phyloP scores from a whole-genome alignment of 2,797 vertebrate genomes.

The Coregonus sp. region DNA sequence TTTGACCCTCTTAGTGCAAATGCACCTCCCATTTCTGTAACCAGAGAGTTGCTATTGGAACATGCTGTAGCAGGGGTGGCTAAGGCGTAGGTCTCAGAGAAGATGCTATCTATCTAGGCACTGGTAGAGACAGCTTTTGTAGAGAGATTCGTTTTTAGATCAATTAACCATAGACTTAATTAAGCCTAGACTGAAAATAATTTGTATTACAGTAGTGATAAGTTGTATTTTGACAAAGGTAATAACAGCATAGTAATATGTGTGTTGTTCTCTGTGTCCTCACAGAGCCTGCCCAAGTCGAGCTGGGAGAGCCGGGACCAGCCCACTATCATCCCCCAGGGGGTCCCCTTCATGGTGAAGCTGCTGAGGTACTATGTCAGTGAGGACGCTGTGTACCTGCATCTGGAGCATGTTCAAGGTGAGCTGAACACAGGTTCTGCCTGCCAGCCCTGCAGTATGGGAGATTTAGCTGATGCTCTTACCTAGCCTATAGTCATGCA shows the following conservation, averaged over 20 bases:
- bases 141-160: background rate
- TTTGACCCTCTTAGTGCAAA: constrained; percentile 46
- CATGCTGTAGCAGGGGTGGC: constrained; percentile 6
- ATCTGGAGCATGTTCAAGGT: constrained; percentile 93
- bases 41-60: constrained; percentile 34
- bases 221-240: background rate
- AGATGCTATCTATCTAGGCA: background rate
- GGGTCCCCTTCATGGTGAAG: constrained; percentile 96
- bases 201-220: background rate
- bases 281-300: constrained; percentile 91
- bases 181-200: background rate
- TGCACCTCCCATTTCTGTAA: constrained; percentile 60
- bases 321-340: constrained; percentile 93
- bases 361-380: constrained; percentile 90
- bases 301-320: constrained; percentile 84
- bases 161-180: background rate
- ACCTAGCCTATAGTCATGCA: background rate
- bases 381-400: constrained; percentile 93
- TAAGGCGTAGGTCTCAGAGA: constrained; percentile 4
- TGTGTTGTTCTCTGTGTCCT: background rate
- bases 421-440: constrained; percentile 43
- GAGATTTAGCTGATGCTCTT: background rate
- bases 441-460: background rate
- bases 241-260: background rate
- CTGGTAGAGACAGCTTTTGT: background rate